Percentiles rank a stretch among this genome's conserved stretches.
Evolutionary conservation across 2,797 vertebrate species (phyloP).

Genomic region (Cossypha heuglini): DNA sequence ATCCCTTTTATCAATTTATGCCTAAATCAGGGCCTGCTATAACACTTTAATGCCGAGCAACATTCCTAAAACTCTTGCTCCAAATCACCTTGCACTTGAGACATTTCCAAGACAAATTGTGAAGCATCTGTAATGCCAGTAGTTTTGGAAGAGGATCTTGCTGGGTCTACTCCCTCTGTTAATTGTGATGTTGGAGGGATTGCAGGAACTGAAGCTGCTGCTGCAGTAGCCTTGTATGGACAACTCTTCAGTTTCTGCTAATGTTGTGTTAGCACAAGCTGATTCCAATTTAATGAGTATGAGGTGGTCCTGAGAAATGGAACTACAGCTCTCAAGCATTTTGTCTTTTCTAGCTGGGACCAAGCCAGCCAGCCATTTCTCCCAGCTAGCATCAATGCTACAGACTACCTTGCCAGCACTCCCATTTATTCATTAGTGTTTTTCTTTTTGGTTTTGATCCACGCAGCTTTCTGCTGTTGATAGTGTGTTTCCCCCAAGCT

Average conservation of each 20-base stretch:
- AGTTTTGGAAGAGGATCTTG: not conserved
- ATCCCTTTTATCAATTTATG: not conserved
- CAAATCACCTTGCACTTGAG: not conserved
- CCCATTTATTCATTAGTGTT: not conserved
- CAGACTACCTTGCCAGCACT: not conserved
- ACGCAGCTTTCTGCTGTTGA: not conserved
- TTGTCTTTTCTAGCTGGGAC: not conserved
- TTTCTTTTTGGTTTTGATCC: not conserved
- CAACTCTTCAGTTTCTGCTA: not conserved
- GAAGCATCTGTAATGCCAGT: not conserved
- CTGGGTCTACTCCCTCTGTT: not conserved
- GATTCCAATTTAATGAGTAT: not conserved
- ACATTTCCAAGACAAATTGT: not conserved
- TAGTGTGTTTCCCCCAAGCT: not conserved
- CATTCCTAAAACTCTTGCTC: not conserved
- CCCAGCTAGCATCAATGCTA: not conserved
- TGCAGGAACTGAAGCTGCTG: not conserved
- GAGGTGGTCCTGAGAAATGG: not conserved
- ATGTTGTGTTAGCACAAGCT: not conserved
- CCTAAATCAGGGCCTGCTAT: not conserved
- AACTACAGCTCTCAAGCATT: not conserved
- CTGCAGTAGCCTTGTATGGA: not conserved
- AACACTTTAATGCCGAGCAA: not conserved
- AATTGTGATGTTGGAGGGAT: not conserved
- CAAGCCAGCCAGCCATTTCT: not conserved